Base-by-base conservation (phyloP, 2,888 invertebrate genomes). In the Melinopterus prodromus region DNA sequence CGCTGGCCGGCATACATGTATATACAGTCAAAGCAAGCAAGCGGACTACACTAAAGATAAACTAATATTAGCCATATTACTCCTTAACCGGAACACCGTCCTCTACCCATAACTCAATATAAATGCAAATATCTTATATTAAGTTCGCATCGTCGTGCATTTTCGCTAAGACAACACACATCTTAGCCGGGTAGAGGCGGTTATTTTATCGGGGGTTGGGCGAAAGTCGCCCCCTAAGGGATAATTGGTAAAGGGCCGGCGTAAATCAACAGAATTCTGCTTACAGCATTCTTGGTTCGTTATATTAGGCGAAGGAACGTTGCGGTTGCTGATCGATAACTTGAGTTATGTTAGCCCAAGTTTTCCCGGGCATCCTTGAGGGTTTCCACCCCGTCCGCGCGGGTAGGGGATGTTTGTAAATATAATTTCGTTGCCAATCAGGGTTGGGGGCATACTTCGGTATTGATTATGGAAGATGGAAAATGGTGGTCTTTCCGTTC, bases 51-150 rank as follows among this genome's bases (percentile, higher is more conserved):
- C 86, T 83, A 84, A 85, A 88, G 88, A 88, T 88, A 88, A 88
- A 88, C 88, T 87, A 89, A 88, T 88, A 88, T 88, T 88, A 88
- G 86, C 88, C 88, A 86, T 88, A 87, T 87, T 87, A 87, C 87
- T 84, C 82, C 84, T 81, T 85, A 85, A 81, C 71, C 53, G 53
- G 53, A 53, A 53, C 85, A 86, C 85, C 86, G 86, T 85, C 85
- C 84, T 84, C 70, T 69, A 85, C 84, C 86, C 86, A 88, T 89
- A 89, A 89, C 88, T 89, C 88, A 88, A 89, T 89, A 89, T 89
- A 89, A 89, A 89, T 89, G 89, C 89, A 88, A 89, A 89, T 89
- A 89, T 88, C 88, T 88, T 87, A 88, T 87, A 88, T 88, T 88
- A 88, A 88, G 88, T 88, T 88, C 85, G 85, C 84, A 2, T 1